These are phyloP conservation scores for Athetis lepigone DNA, from an alignment of 2,888 invertebrate species.

Conservation along the genomic window DNA sequence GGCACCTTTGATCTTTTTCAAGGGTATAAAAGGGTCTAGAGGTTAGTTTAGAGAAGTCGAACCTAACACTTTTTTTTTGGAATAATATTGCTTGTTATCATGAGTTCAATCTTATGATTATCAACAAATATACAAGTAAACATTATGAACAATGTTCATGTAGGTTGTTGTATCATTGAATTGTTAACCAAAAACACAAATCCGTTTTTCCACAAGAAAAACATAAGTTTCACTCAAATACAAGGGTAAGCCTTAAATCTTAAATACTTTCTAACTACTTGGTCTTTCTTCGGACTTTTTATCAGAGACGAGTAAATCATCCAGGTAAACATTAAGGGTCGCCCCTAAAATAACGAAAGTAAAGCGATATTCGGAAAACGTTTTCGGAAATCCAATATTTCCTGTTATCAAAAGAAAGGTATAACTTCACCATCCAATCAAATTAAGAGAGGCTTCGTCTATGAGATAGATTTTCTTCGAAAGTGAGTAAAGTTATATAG, in stretches of 20 bases:
- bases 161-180: too few relatives aligned
- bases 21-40: too few relatives aligned
- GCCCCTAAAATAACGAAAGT: constrained; percentile 21
- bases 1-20: too few relatives aligned
- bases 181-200: background rate
- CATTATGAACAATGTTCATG: too few relatives aligned
- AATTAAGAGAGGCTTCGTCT: constrained; percentile 27
- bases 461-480: constrained; percentile 15
- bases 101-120: too few relatives aligned
- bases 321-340: constrained; percentile 36
- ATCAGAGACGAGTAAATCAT: constrained; percentile 16
- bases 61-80: too few relatives aligned
- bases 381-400: constrained; percentile 45
- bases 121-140: too few relatives aligned
- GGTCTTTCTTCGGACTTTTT: constrained; percentile 9
- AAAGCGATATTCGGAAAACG: constrained; percentile 42
- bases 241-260: background rate
- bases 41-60: too few relatives aligned
- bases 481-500: constrained; percentile 2
- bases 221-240: background rate
- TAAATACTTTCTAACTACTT: constrained; percentile 4
- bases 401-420: constrained; percentile 36
- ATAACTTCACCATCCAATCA: constrained; percentile 35
- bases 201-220: background rate
- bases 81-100: too few relatives aligned